Evolutionary conservation across 2,113 vertebrate genomes (phyloP), one percentile per base, ranked within the genome.

Genomic region (Ctenodactylus gundi): DNA sequence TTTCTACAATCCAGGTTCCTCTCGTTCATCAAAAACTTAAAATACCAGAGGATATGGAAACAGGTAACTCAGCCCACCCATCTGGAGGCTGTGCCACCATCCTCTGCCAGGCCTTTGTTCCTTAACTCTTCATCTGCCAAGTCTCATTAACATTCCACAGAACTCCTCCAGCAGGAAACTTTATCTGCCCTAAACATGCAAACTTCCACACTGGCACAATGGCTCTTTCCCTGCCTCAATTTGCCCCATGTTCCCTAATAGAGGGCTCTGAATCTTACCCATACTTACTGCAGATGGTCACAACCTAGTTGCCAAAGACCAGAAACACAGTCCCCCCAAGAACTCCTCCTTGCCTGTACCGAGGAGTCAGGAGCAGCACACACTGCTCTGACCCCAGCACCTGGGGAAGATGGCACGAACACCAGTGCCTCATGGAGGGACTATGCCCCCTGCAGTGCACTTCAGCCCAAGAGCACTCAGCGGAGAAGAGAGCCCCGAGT

Each of bases 101-200:
- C 41, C 44, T 70, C 57, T 11, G 57, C 53, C 25, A 78, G 85
- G 46, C 17, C 88, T 64, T 13, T 64, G 55, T 34, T 68, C 36
- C 55, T 15, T 25, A 0, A 20, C 51, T 34, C 8, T 0, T 41
- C 11, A 9, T 20, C 5, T 15, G 29, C 36, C 58, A 11, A 34
- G 13, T 25, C 27, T 21, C 20, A 34, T 8, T 7, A 49, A 27
- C 39, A 70, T 0, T 0, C 8, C 41, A 27, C 21, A n/a, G 34
- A 60, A 27, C n/a, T 67, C 2, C 0, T 12, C 39, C 57, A 1
- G 3, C 57, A 1, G 3, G 34, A 68, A 57, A 27, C 39, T 78
- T 29, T 41, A 12, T 23, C 58, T 46, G n/a, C 41, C 82, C 70
- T 31, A 41, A 49, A 82, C 39, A 57, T n/a, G 11, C 29, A 34